A percentile compares a stretch with the other conserved stretches of the same genome.
phyloP scores from a whole-genome alignment of 2,888 invertebrate genomes.

The Lathronympha strigana region DNA sequence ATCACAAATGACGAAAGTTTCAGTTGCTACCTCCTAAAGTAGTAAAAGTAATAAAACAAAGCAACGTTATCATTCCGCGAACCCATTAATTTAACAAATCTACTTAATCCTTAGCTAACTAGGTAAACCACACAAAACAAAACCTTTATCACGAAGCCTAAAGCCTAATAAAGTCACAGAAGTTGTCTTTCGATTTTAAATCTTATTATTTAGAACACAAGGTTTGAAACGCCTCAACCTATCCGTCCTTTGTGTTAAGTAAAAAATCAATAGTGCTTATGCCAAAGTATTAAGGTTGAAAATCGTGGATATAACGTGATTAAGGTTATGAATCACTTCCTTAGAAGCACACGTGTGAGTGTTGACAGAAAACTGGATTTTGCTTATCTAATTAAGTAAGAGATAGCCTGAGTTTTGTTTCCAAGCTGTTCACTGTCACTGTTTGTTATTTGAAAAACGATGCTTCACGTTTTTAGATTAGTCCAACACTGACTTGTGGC shows the following conservation, averaged over 20 bases:
- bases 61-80: neutral
- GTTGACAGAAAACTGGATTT: slow-evolving; percentile 22
- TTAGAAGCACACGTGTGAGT: slow-evolving; percentile 21
- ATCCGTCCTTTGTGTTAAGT: neutral
- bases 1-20: too few relatives aligned
- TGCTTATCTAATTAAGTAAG: slow-evolving; percentile 21
- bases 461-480: too few relatives aligned
- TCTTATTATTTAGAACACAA: neutral
- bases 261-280: neutral
- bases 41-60: too few relatives aligned
- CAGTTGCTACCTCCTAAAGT: too few relatives aligned
- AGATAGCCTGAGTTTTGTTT: slow-evolving; percentile 5
- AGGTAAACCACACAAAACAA: slow-evolving; percentile 16
- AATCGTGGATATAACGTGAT: slow-evolving; percentile 1
- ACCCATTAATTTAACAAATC: slow-evolving; percentile 13
- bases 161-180: neutral
- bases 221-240: neutral
- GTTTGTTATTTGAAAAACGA: too few relatives aligned
- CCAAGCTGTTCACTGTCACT: neutral
- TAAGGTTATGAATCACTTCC: slow-evolving; percentile 21
- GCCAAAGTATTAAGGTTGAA: neutral
- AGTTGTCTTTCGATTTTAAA: neutral
- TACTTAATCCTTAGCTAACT: slow-evolving; percentile 2
- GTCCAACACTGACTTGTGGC: too few relatives aligned
- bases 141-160: slow-evolving; percentile 2